Percentiles rank a stretch among this genome's conserved stretches.
Conservation (phyloP, 2,888 invertebrate genomes). For the Gastrophysa polygoni region DNA sequence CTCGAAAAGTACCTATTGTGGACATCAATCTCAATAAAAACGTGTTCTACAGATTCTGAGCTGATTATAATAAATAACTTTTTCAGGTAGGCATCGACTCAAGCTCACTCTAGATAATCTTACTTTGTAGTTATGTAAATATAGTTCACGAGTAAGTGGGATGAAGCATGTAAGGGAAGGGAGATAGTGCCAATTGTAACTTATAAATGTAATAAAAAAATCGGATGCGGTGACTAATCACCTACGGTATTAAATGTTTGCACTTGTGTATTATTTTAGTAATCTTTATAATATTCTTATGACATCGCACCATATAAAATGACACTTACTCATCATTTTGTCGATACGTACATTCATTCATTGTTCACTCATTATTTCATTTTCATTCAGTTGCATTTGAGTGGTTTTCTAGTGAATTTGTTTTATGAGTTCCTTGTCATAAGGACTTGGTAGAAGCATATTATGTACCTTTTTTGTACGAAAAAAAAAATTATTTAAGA, state of each 20-base stretch:
- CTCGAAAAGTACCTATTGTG: too few relatives aligned
- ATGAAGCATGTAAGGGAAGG: constrained; percentile 35
- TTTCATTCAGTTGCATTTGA: constrained; percentile 46
- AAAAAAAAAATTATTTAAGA: constrained; percentile 46
- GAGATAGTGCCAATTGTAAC: constrained; percentile 60
- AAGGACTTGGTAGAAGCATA: constrained; percentile 48
- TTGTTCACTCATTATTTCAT: constrained; percentile 39
- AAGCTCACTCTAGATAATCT: constrained; percentile 43
- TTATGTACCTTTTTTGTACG: constrained; percentile 52
- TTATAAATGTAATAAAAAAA: constrained; percentile 56
- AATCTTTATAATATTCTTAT: constrained; percentile 54
- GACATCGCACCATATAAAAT: constrained; percentile 51
- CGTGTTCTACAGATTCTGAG: too few relatives aligned
- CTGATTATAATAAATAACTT: background rate
- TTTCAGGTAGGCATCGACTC: constrained; percentile 30
- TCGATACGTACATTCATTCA: constrained; percentile 46
- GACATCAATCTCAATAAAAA: too few relatives aligned
- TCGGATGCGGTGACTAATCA: constrained; percentile 59
- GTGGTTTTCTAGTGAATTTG: constrained; percentile 55
- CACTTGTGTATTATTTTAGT: constrained; percentile 57
- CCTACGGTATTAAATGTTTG: constrained; percentile 59
- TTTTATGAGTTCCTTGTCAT: constrained; percentile 48
- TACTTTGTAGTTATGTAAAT: constrained; percentile 56
- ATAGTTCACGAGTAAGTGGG: constrained; percentile 40
- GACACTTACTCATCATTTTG: constrained; percentile 49